Evolutionary conservation across 1,140 invertebrate species (phyloP).

Genomic region (Cephus cinctus): DNA sequence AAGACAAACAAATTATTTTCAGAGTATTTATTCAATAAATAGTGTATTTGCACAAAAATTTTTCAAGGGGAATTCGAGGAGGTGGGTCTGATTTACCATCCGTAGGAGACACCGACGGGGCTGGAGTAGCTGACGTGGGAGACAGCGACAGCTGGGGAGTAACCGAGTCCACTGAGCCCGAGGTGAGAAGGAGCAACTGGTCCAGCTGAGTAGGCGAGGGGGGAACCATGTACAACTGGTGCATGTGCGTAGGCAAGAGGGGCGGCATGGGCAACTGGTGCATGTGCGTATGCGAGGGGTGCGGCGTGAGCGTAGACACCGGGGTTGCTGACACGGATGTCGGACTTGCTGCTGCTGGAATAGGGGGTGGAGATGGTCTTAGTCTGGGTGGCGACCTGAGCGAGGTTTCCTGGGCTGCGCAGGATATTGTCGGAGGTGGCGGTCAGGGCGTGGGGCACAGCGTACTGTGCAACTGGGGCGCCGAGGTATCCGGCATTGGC

Average conservation of each 20-base stretch:
- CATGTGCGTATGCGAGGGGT: slow-evolving; percentile 22
- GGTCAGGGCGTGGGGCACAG: slow-evolving; percentile 55
- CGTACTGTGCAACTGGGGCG: slow-evolving; percentile 23
- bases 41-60: too few species aligned
- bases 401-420: slow-evolving; percentile 63
- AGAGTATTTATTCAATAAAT: too few species aligned
- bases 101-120: slow-evolving; percentile 61
- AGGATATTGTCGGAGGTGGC: slow-evolving; percentile 64
- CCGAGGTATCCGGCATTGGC: slow-evolving; percentile 42
- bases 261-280: slow-evolving; percentile 12
- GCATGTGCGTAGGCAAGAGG: slow-evolving; percentile 25
- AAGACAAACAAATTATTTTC: too few species aligned
- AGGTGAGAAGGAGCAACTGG: slow-evolving; percentile 19
- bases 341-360: slow-evolving; percentile 65
- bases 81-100: too few species aligned
- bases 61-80: too few species aligned
- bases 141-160: slow-evolving; percentile 67
- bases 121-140: slow-evolving; percentile 67
- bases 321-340: slow-evolving; percentile 66
- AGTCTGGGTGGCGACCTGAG: slow-evolving; percentile 63
- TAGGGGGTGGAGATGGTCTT: slow-evolving; percentile 69
- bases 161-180: slow-evolving; percentile 43
- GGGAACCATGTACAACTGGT: slow-evolving; percentile 16
- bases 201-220: slow-evolving; percentile 3
- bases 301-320: slow-evolving; percentile 49